phyloP scores from a whole-genome alignment of 2,797 vertebrate genomes.

The Sandelia bainsii region DNA sequence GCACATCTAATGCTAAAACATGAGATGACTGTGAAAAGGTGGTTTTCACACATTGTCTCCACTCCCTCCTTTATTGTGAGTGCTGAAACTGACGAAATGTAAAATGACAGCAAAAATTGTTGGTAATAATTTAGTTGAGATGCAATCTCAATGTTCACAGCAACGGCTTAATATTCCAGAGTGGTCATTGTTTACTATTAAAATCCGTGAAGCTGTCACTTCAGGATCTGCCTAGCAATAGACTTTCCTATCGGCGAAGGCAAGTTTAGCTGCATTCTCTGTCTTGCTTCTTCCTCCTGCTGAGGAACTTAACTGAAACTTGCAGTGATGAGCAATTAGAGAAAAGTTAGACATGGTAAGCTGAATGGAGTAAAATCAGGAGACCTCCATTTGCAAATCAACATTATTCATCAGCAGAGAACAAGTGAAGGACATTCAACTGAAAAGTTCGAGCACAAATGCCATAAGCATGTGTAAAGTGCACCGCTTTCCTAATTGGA shows the following conservation, averaged over 20 bases:
- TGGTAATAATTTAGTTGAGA: slow-evolving; percentile 62
- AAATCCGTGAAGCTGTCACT: slow-evolving; percentile 52
- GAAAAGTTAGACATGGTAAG: slow-evolving; percentile 32
- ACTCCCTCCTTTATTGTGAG: slow-evolving; percentile 37
- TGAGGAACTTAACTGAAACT: slow-evolving; percentile 32
- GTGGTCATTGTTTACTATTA: slow-evolving; percentile 60
- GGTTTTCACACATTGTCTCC: slow-evolving; percentile 11
- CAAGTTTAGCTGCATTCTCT: slow-evolving; percentile 8
- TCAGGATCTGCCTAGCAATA: slow-evolving; percentile 8
- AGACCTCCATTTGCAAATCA: slow-evolving; percentile 33
- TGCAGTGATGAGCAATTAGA: slow-evolving; percentile 44
- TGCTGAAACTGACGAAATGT: slow-evolving; percentile 34
- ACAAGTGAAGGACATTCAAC: background rate
- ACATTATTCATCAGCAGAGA: slow-evolving; percentile 31
- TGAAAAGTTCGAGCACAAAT: background rate
- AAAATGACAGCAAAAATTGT: slow-evolving; percentile 63
- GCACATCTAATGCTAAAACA: slow-evolving; percentile 48
- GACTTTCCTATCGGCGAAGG: slow-evolving; percentile 15
- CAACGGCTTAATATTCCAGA: slow-evolving; percentile 43
- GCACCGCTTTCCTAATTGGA: slow-evolving; percentile 8
- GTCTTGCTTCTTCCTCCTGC: slow-evolving; percentile 10
- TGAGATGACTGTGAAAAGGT: slow-evolving; percentile 31
- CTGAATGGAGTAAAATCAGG: slow-evolving; percentile 39
- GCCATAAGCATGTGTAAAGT: background rate
- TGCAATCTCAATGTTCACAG: slow-evolving; percentile 44